Conservation (phyloP, 2,797 vertebrate genomes). For the Anguilla pacifica region DNA sequence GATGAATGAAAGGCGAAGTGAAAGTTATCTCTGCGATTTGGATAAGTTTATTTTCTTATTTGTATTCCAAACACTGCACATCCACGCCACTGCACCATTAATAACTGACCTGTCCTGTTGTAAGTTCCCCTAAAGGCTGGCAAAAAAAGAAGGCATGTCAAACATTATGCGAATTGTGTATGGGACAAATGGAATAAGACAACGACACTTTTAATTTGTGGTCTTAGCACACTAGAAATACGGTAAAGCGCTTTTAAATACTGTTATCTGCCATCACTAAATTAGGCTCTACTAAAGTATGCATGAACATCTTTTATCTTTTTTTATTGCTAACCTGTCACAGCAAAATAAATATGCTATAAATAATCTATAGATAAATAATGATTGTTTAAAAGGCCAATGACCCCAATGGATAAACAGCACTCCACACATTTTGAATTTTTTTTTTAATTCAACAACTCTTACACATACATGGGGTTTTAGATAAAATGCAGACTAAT, state of each 20-base stretch:
- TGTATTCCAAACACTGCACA: background rate
- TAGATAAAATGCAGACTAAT: background rate
- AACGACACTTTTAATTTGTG: background rate
- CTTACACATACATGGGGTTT: background rate
- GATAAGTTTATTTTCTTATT: slow-evolving; percentile 5
- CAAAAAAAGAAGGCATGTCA: background rate
- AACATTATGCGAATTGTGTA: background rate
- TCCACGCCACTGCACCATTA: background rate
- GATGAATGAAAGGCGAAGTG: background rate
- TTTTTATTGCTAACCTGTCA: background rate
- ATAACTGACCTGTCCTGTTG: background rate
- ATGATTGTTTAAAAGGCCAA: background rate
- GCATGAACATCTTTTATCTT: background rate
- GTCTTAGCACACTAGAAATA: background rate
- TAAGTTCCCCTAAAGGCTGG: background rate
- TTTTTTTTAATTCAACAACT: background rate
- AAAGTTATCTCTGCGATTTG: background rate
- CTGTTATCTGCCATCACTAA: background rate
- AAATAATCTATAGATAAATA: background rate
- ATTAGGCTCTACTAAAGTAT: background rate
- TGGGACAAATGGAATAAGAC: background rate
- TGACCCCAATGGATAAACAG: background rate
- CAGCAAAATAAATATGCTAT: background rate
- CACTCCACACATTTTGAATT: background rate
- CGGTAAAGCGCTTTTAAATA: background rate